Base-by-base conservation (phyloP, 2,113 vertebrate species). In the Lampris incognitus region DNA sequence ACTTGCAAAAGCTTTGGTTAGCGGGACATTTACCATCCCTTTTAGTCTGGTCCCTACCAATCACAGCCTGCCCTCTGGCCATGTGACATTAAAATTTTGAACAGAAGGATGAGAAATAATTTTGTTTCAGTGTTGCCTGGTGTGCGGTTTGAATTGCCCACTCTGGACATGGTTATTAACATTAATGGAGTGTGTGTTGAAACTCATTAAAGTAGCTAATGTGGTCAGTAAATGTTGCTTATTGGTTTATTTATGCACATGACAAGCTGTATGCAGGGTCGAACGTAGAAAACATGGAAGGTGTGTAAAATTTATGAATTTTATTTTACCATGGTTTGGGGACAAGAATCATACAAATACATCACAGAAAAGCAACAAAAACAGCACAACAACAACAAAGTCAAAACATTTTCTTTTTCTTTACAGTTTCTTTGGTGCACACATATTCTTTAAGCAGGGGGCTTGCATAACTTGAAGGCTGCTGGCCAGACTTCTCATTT, bases 21-120 rank as follows among this genome's bases (percentile, higher is more conserved):
- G 82, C 3, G 39, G 75, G 80, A 84, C 81, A 11, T 41, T 39
- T 9, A 37, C 84, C 84, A 85, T 83, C 83, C 85, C 63, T 72
- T 72, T 72, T 72, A 79, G 38, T 83, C 74, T 50, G 66, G 63
- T 52, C 5, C 9, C 1, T 10, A 74, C 91, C 89, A 92, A 93
- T 92, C 83, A 68, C 61, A 76, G 83, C 62, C 13, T 3, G 3
- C 48, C 59, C 41, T 66, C 39, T 55, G 67, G 87, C 90, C 92
- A 93, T 86, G 92, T 93, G 92, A 93, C 88, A 78, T 10, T 52
- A 85, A 92, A 84, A 93, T n/a, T 70, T 38, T 87, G 82, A 82
- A 9, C 5, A 56, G 66, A 71, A 44, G 63, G 57, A 73, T 54
- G 46, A 55, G 68, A 50, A 54, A n/a, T 11, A 49, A 50, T 10